Conservation (phyloP, 2,888 invertebrate genomes). For the Agrilus cyanescens region DNA sequence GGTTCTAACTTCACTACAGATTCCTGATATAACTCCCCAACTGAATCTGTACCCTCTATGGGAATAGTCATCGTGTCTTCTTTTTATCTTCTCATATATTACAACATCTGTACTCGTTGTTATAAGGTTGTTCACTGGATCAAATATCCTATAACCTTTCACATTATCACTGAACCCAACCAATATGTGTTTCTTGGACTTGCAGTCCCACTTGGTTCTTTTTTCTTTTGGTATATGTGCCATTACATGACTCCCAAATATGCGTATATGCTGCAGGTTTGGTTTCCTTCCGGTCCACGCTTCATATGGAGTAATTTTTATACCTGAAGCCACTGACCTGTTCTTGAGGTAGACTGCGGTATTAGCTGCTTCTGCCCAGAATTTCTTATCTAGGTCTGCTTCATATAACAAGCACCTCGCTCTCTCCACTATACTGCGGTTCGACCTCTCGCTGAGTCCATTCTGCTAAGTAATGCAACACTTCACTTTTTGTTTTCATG, state of each 20-base stretch:
- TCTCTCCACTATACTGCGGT: conserved; percentile 12
- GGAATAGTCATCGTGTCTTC: too few species aligned
- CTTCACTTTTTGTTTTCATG: conserved; percentile 17
- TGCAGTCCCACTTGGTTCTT: conserved; percentile 19
- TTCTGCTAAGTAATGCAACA: conserved; percentile 23
- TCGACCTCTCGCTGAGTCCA: conserved; percentile 21
- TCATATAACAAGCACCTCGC: conserved; percentile 15
- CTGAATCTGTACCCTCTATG: too few species aligned
- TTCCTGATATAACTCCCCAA: too few species aligned
- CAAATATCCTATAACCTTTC: conserved; percentile 13
- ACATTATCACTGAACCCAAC: conserved; percentile 10
- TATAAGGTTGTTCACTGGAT: too few species aligned
- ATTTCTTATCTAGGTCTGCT: conserved; percentile 12
- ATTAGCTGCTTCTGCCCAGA: conserved; percentile 20
- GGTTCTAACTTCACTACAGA: too few species aligned
- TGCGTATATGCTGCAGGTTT: conserved; percentile 21
- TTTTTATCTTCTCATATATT: too few species aligned
- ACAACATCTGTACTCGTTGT: too few species aligned
- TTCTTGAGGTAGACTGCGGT: background rate
- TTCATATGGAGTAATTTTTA: conserved; percentile 23
- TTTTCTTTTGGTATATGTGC: conserved; percentile 23
- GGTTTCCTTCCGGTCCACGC: conserved; percentile 23
- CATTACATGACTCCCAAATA: conserved; percentile 23
- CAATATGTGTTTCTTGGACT: conserved; percentile 6
- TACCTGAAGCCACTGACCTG: background rate